Evolutionary conservation across 1,140 invertebrate genomes (phyloP), one percentile per base, ranked within the genome.

Genomic region (Cryptotermes secundus): DNA sequence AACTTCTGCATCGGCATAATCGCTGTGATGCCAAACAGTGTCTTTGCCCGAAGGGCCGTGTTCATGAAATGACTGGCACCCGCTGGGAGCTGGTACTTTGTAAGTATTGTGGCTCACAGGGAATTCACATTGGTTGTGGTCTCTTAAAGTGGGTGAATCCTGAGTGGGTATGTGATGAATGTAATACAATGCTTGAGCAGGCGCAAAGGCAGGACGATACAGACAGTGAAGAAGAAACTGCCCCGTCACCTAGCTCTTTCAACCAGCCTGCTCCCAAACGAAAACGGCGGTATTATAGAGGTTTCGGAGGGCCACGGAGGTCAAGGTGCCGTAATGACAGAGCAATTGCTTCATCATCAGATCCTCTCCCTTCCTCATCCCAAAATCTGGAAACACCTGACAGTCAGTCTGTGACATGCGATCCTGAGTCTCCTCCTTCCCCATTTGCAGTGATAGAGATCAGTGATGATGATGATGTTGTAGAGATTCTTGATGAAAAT

Each of bases 1-100:
- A 94, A 81, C 88, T 94, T 45, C 87, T 92, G 0, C 90, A 92
- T 84, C 88, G 93, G 72, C 91, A 94, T 86, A 89, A 91, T 83
- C 87, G 88, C 24, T 95, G 94, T 88, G 92, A 93, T 89, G 91
- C 92, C 42, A 24, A 85, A n/a, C 85, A 83, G 1, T 95, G 94
- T 87, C 81, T 88, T 3, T 94, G 93, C 89, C 91, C 91, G 2
- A 89, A 92, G 85, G 93, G 93, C 3, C 88, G 92, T 85, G 88
- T 88, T 3, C 38, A 45, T 22, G 24, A 24, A 45, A 31, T 53
- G 35, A n/a, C 19, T 10, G 38, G 45, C 7, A 82, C 81, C 9
- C 90, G 89, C 84, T 93, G 92, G 92, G 90, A 92, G 84, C 87
- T 93, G 22, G 87, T 89, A 34, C 86, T 93, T 22, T 94, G 93